phyloP scores from a whole-genome alignment of 2,888 invertebrate genomes.

The Platycheirus albimanus region DNA sequence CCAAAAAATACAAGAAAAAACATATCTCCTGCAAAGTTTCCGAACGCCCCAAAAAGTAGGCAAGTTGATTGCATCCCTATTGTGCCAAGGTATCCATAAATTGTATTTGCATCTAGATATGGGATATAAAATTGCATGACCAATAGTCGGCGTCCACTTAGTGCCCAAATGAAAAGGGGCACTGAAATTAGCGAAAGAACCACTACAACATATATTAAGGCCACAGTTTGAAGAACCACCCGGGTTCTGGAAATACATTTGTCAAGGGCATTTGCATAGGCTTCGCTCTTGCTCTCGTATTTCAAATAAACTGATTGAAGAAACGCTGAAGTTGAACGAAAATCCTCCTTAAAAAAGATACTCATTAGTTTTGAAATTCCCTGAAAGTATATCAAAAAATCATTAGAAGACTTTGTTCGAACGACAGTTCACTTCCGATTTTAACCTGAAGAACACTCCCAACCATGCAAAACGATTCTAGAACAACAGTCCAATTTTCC shows the following conservation, averaged over 20 bases:
- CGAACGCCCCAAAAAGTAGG: slow-evolving; percentile 63
- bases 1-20: slow-evolving; percentile 56
- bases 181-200: slow-evolving; percentile 5
- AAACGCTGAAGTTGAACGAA: background rate
- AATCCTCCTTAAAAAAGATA: background rate
- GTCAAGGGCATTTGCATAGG: slow-evolving; percentile 44
- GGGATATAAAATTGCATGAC: slow-evolving; percentile 73
- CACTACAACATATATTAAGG: slow-evolving; percentile 26
- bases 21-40: slow-evolving; percentile 71
- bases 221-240: slow-evolving; percentile 31
- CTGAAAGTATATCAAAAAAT: slow-evolving; percentile 1
- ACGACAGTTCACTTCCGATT: too few relatives aligned
- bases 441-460: slow-evolving; percentile 61
- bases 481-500: slow-evolving; percentile 46
- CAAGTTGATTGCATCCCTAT: slow-evolving; percentile 58
- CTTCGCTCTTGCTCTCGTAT: slow-evolving; percentile 46
- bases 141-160: slow-evolving; percentile 42
- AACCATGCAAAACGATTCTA: slow-evolving; percentile 65
- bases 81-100: slow-evolving; percentile 61
- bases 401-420: too few relatives aligned
- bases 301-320: slow-evolving; percentile 36
- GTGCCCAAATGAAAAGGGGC: slow-evolving; percentile 44
- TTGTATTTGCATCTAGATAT: slow-evolving; percentile 51
- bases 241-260: slow-evolving; percentile 42
- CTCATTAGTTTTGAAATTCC: slow-evolving; percentile 64